These are phyloP conservation scores for Pogonognathellus flavescens DNA, from an alignment of 1,140 invertebrate species.

Conservation along the genomic window DNA sequence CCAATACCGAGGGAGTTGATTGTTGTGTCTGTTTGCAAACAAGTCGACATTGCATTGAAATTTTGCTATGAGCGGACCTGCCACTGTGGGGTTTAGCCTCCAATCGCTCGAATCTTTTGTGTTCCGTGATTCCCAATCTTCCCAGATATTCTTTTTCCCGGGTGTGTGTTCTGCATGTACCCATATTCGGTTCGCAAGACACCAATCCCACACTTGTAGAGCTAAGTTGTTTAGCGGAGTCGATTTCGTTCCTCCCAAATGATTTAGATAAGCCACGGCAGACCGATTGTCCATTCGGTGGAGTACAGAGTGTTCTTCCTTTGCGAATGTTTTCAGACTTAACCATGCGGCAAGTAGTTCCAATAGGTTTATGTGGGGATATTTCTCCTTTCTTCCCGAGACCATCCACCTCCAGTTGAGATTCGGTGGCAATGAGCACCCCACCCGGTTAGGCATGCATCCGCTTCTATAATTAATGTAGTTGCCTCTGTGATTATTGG, in stretches of 20 bases:
- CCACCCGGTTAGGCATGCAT: conserved; percentile 20
- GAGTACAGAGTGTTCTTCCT: background rate
- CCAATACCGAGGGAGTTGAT: conserved; percentile 43
- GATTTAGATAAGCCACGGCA: conserved; percentile 41
- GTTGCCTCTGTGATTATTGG: background rate
- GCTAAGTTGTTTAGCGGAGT: background rate
- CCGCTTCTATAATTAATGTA: conserved; percentile 27
- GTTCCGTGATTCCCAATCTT: background rate
- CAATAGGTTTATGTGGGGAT: conserved; percentile 54
- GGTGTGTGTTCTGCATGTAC: conserved; percentile 27
- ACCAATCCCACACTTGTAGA: conserved; percentile 31
- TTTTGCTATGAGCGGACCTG: background rate
- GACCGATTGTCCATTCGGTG: conserved; percentile 35
- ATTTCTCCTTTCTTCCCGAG: background rate
- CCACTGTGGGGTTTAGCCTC: background rate
- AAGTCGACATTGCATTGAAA: conserved; percentile 54
- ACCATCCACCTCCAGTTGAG: conserved; percentile 31
- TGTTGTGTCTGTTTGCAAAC: conserved; percentile 48
- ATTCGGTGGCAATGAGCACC: background rate
- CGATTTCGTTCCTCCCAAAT: conserved; percentile 45
- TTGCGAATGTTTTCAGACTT: background rate
- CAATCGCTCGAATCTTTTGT: background rate
- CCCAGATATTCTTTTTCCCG: background rate
- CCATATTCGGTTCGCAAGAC: background rate
- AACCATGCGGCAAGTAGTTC: background rate